Percentiles rank a stretch among this genome's conserved stretches.
Evolutionary conservation across 2,797 vertebrate species (phyloP).

Genomic region (Enteromius unitaeniatus): DNA sequence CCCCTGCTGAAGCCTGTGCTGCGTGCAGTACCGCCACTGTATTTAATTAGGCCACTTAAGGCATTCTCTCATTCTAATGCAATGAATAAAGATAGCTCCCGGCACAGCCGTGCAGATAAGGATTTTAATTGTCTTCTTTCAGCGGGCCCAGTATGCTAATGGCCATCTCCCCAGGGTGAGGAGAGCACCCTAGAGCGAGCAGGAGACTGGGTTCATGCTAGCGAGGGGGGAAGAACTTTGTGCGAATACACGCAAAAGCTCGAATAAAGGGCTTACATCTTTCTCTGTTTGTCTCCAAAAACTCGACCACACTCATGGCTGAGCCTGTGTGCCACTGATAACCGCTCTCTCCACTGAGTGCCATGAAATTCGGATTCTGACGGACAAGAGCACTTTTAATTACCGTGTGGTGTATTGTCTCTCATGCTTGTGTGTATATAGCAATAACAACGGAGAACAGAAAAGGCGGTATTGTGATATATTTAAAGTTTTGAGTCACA

Average conservation of each 20-base stretch:
- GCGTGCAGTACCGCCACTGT: conserved; percentile 66
- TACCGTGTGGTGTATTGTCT: conserved; percentile 55
- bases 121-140: conserved; percentile 83
- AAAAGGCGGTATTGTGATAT: background rate
- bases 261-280: conserved; percentile 46
- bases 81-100: conserved; percentile 77
- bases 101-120: conserved; percentile 73
- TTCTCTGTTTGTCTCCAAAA: conserved; percentile 35
- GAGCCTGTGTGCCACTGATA: conserved; percentile 73
- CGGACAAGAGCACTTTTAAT: conserved; percentile 69
- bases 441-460: conserved; percentile 9
- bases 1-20: conserved; percentile 65
- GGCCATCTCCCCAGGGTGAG: conserved; percentile 76
- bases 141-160: conserved; percentile 80
- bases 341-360: conserved; percentile 69
- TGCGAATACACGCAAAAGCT: conserved; percentile 47
- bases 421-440: conserved; percentile 40
- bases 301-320: conserved; percentile 63
- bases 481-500: background rate
- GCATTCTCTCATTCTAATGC: conserved; percentile 76
- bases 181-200: conserved; percentile 71
- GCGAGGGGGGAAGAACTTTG: conserved; percentile 57
- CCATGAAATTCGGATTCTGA: conserved; percentile 73
- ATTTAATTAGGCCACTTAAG: conserved; percentile 81
- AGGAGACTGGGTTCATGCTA: conserved; percentile 62